Evolutionary conservation across 2,113 vertebrate genomes (phyloP).

Genomic region (Menura novaehollandiae): DNA sequence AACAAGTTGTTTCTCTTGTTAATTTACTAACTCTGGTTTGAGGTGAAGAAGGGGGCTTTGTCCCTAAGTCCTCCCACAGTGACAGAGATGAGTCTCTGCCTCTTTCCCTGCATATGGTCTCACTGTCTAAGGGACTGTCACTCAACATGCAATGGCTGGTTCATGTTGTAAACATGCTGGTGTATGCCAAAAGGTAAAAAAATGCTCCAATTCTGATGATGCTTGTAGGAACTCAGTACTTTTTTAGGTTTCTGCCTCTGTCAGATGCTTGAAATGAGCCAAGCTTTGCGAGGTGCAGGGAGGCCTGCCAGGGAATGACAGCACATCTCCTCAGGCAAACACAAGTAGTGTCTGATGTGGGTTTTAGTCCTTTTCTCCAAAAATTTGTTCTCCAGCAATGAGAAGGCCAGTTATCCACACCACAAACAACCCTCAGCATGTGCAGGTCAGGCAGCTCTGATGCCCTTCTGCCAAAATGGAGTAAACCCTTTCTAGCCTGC

Average conservation of each 20-base stretch:
- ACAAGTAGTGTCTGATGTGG: neutral
- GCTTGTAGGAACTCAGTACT: neutral
- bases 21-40: neutral
- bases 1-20: neutral
- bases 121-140: fast-evolving
- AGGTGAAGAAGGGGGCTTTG: neutral
- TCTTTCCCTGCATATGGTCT: fast-evolving
- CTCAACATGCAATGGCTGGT: neutral
- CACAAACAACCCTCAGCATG: neutral
- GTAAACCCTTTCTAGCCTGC: neutral
- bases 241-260: neutral
- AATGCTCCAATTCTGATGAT: neutral
- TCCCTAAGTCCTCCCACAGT: fast-evolving
- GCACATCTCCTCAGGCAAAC: neutral
- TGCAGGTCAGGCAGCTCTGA: neutral
- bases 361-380: neutral
- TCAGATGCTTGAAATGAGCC: neutral
- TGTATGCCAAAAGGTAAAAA: neutral
- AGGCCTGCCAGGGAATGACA: neutral
- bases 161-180: neutral
- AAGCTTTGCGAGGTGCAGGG: fast-evolving
- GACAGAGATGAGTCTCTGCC: fast-evolving
- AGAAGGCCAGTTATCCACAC: neutral
- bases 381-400: neutral
- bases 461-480: neutral